phyloP scores from a whole-genome alignment of 2,888 invertebrate genomes.

The Rhamnusium bicolor region DNA sequence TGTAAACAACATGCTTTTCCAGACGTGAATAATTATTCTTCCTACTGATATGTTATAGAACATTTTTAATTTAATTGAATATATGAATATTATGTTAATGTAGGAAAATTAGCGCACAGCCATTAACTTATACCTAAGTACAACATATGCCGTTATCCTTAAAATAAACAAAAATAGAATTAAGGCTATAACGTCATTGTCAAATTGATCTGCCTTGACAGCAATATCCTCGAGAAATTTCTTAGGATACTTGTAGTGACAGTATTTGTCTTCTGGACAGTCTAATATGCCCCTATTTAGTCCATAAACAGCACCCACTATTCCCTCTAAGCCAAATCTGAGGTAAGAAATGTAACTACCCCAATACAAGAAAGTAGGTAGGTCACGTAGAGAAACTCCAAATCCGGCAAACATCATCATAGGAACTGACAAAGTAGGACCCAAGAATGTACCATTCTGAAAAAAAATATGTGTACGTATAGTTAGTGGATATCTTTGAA shows the following conservation, averaged over 20 bases:
- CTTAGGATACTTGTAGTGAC: constrained; percentile 86
- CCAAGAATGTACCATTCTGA: constrained; percentile 95
- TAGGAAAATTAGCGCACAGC: constrained; percentile 74
- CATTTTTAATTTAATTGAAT: not conserved
- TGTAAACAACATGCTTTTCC: not conserved
- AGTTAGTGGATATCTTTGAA: too few relatives aligned
- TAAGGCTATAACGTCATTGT: constrained; percentile 86
- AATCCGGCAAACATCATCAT: constrained; percentile 98
- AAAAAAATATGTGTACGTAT: constrained; percentile 54
- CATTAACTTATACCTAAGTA: constrained; percentile 85
- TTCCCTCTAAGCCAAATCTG: constrained; percentile 92
- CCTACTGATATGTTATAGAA: not conserved
- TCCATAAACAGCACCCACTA: constrained; percentile 89
- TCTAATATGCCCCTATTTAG: constrained; percentile 80
- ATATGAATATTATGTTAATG: too few relatives aligned
- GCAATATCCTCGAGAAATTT: constrained; percentile 89
- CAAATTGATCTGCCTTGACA: constrained; percentile 86
- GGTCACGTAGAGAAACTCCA: constrained; percentile 90
- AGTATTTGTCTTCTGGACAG: constrained; percentile 84
- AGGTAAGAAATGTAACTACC: constrained; percentile 93
- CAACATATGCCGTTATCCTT: constrained; percentile 79
- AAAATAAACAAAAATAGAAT: constrained; percentile 78
- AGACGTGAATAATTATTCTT: not conserved
- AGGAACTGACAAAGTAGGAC: constrained; percentile 92
- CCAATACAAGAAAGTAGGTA: constrained; percentile 91